Percentiles rank a stretch among this genome's conserved stretches.
phyloP scores from a whole-genome alignment of 2,113 vertebrate species.

The Mola mola region DNA sequence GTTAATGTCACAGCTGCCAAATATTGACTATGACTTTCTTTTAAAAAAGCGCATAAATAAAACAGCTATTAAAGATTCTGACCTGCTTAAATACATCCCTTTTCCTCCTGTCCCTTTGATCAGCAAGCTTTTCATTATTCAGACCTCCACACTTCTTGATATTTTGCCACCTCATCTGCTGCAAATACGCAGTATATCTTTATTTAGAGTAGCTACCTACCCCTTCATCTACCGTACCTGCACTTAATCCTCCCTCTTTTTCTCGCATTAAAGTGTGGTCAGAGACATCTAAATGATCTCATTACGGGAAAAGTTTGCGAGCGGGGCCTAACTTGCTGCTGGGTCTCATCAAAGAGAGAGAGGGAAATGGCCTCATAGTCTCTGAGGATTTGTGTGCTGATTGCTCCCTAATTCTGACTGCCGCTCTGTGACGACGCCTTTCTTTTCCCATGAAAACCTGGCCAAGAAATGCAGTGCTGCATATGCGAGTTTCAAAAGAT shows the following conservation, averaged over 20 bases:
- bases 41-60: slow-evolving; percentile 96
- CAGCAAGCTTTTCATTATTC: slow-evolving; percentile 77
- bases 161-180: slow-evolving; percentile 59
- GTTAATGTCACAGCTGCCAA: slow-evolving; percentile 97
- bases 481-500: slow-evolving; percentile 41
- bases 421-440: slow-evolving; percentile 41
- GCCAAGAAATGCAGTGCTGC: slow-evolving; percentile 38
- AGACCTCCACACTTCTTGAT: slow-evolving; percentile 63
- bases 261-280: slow-evolving; percentile 42
- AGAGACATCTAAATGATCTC: slow-evolving; percentile 54
- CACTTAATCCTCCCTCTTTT: slow-evolving; percentile 41
- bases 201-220: slow-evolving; percentile 66
- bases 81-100: slow-evolving; percentile 84
- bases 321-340: slow-evolving; percentile 60
- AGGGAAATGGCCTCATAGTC: slow-evolving; percentile 73
- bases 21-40: slow-evolving; percentile 84
- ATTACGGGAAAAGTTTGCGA: slow-evolving; percentile 68
- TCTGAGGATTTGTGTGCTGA: slow-evolving; percentile 75
- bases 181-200: slow-evolving; percentile 72
- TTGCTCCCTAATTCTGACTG: slow-evolving; percentile 75
- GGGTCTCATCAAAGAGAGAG: slow-evolving; percentile 74
- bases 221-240: slow-evolving; percentile 49
- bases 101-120: slow-evolving; percentile 78
- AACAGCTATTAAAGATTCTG: slow-evolving; percentile 89
- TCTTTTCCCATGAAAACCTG: slow-evolving; percentile 78